Base-by-base conservation (phyloP, 2,113 vertebrate genomes). In the Pseudorasbora parva region DNA sequence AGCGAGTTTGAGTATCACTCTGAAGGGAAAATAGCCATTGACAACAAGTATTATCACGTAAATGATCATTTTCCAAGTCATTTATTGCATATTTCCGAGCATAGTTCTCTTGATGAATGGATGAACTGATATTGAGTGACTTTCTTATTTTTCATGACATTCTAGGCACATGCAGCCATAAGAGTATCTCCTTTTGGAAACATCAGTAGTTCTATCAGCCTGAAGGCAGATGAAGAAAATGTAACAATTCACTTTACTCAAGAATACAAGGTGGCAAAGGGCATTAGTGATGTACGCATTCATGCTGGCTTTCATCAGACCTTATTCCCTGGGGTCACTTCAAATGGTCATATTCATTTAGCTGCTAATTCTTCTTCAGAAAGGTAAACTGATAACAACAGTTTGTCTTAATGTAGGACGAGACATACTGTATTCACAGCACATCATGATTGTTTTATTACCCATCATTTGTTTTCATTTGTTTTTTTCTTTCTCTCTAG, bases 1-100 rank as follows among this genome's bases (percentile, higher is more conserved):
- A 88, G 86, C 14, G 88, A 84, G 6, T 94, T 95, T 73, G 90
- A 94, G 85, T 93, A 92, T 23, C 54, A 86, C 25, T 77, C 91
- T 71, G 90, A 66, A 51, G 88, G 91, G 33, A 93, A 87, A 88
- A 84, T 94, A 37, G 60, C 83, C 69, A 3, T 94, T 71, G 90
- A 93, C 84, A 87, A 88, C 41, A 93, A 91, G 0, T 91, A 91
- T 17, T 94, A 94, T 64, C 91, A 94, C 91, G 95, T 94, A 64
- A 91, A 93, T 47, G 9, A 0, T 8, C n/a, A 37, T 37, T 62
- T 59, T 77, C 3, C 11, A 4, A 41, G 7, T 25, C 15, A 57
- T 57, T 37, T 11, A n/a, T 59, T 59, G 3, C 54, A 59, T 9
- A 56, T 77, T 69, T 41, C 30, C 41, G 5, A 69, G 8, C 8